These are phyloP conservation scores for Phataginus tetradactyla DNA, from an alignment of 2,797 vertebrate genomes.

Conservation along the genomic window DNA sequence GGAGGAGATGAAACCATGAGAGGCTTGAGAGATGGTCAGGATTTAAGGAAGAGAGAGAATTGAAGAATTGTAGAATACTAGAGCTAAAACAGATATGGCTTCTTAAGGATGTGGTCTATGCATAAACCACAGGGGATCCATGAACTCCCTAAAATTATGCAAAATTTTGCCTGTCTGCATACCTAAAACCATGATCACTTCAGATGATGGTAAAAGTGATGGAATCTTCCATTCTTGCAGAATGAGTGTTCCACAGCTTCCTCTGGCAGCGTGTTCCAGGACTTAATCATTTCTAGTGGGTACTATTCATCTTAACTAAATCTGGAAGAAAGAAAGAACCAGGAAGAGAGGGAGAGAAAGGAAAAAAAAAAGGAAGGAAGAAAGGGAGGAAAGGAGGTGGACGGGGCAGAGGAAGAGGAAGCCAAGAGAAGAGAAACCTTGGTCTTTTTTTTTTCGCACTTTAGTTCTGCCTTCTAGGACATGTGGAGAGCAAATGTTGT, in stretches of 20 bases:
- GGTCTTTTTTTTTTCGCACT: background rate
- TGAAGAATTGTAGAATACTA: background rate
- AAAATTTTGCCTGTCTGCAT: background rate
- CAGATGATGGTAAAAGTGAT: background rate
- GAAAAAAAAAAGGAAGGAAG: background rate
- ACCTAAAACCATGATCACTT: background rate
- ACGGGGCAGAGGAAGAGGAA: background rate
- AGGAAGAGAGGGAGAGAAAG: background rate
- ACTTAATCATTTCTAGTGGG: background rate
- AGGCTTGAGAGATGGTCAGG: background rate
- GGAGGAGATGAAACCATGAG: background rate
- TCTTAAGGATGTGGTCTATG: background rate
- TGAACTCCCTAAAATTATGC: background rate
- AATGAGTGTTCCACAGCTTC: background rate
- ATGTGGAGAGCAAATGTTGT: background rate
- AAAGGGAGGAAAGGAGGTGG: background rate
- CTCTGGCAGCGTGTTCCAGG: background rate
- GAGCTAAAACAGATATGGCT: background rate
- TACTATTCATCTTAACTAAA: slow-evolving; percentile 8
- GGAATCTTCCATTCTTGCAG: background rate
- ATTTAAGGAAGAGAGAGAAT: background rate
- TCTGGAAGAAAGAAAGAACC: background rate
- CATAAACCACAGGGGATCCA: background rate
- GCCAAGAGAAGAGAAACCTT: background rate
- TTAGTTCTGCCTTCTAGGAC: background rate